phyloP scores from a whole-genome alignment of 1,140 invertebrate species.

The Drosophila subobscura region DNA sequence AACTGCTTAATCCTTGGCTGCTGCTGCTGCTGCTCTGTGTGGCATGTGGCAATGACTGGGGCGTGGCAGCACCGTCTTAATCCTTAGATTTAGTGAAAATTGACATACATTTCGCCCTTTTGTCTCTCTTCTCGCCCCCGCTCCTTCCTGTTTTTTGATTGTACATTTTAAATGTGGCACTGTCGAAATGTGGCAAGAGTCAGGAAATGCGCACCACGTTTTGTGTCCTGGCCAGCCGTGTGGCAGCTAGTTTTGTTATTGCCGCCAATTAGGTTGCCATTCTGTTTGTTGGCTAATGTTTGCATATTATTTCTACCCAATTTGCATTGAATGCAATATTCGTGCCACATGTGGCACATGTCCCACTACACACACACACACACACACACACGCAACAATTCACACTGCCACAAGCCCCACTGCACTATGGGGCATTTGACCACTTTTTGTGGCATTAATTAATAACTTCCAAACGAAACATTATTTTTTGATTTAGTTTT shows the following conservation, averaged over 20 bases:
- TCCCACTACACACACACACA: not conserved
- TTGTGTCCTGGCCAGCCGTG: conserved; percentile 19
- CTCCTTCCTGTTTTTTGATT: no score
- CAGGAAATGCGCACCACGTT: conserved; percentile 33
- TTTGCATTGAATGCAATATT: conserved; percentile 67
- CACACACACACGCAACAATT: not conserved
- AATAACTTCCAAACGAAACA: no score
- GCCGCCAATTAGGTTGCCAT: conserved; percentile 68
- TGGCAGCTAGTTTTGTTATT: conserved; percentile 47
- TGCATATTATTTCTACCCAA: conserved; percentile 76
- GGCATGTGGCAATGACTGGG: no score
- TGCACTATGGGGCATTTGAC: no score
- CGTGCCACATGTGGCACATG: conserved; percentile 2
- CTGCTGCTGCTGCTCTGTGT: not conserved
- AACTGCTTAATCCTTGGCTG: conserved; percentile 25
- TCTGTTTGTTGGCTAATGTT: conserved; percentile 64
- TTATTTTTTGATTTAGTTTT: no score
- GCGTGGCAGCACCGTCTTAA: no score
- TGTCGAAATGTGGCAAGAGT: not conserved
- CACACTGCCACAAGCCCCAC: no score
- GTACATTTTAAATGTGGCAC: no score
- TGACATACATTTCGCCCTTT: no score
- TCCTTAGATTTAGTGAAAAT: no score
- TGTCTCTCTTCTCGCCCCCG: no score
- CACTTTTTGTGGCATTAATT: no score